These are phyloP conservation scores for Hydrozoanthus gracilis DNA, from an alignment of 92 coral and sea anemone species.

Conservation along the genomic window DNA sequence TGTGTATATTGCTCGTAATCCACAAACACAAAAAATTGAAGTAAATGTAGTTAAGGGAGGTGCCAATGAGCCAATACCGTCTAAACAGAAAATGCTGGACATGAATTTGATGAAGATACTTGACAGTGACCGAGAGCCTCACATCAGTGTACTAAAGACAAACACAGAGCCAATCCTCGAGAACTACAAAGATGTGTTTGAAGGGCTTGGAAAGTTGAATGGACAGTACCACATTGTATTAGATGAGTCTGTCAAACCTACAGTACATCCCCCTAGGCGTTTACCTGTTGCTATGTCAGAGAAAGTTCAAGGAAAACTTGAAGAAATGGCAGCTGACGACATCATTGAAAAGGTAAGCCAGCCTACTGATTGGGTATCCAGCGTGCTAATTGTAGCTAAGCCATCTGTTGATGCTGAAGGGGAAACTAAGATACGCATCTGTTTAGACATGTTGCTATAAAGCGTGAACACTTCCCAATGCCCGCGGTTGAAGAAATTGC, in stretches of 20 bases:
- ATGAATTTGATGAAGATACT: slow-evolving; percentile 62
- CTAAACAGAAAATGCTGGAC: slow-evolving; percentile 58
- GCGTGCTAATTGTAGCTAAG: slow-evolving; percentile 28
- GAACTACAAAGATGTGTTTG: slow-evolving; percentile 45
- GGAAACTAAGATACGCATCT: slow-evolving; percentile 2
- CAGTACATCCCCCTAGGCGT: neutral
- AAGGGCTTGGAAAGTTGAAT: slow-evolving; percentile 48
- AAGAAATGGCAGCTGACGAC: slow-evolving; percentile 1
- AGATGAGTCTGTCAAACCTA: slow-evolving; percentile 35
- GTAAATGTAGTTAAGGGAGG: slow-evolving; percentile 52
- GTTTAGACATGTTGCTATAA: neutral
- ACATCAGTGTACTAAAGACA: slow-evolving; percentile 7
- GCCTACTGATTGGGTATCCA: slow-evolving; percentile 48
- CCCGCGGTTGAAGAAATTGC: slow-evolving; percentile 52
- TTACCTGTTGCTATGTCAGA: neutral
- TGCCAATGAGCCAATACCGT: slow-evolving; percentile 58
- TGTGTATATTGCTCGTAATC: slow-evolving; percentile 32
- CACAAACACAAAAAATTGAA: slow-evolving; percentile 48
- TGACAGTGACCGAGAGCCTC: slow-evolving; percentile 46
- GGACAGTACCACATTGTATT: slow-evolving; percentile 42
- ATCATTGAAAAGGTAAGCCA: slow-evolving; percentile 30
- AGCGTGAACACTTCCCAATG: slow-evolving; percentile 32
- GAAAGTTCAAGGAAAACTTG: neutral
- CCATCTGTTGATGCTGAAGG: neutral
- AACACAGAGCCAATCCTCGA: neutral